Base-by-base conservation (phyloP, 2,888 invertebrate genomes). In the Lepidochitona cinerea region DNA sequence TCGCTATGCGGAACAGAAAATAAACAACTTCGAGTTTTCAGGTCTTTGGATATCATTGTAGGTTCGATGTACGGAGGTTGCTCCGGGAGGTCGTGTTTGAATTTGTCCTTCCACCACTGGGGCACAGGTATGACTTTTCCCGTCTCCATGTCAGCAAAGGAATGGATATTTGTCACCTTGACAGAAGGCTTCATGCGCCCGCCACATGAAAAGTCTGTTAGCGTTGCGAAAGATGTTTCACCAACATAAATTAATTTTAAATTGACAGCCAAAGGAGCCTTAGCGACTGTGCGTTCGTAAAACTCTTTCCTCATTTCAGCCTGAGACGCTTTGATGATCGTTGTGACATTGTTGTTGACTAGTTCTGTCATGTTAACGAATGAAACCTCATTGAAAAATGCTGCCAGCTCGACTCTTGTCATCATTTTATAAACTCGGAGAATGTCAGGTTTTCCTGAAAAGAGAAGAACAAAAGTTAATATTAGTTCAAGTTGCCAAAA, bases 231-330 rank as follows among this genome's bases (percentile, higher is more conserved):
- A 23, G 85, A 81, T 2, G 82, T 75, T 29, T 83, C 83, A 49
- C 84, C 83, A 54, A 86, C 82, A 49, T 82, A 79, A 4, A 75
- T 73, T 26, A 86, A 77, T 69, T 77, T 82, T 14, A 85, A 75
- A 6, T 78, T 79, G 14, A 85, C 72, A 73, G 85, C 81, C 1
- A 84, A 73, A 3, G 87, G 87, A 49, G 86, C 83, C 76, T 87
- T 87, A 5, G 87, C 85, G 1, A 86, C 85, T 1, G 84, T 84
- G 12, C 79, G 80, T 70, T 87, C 85, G 72, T 86, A 87, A 67
- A 87, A 87, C 53, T 82, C 76, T 52, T 80, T 82, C 54, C 81
- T 80, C 9, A 86, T 81, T 36, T 87, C 85, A 77, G 85, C 79
- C 7, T 78, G 67, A 36, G 82, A 79, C 18, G 85, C 85, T 72